Evolutionary conservation across 1,140 invertebrate species (phyloP).

Genomic region (Ceratina calcarata): DNA sequence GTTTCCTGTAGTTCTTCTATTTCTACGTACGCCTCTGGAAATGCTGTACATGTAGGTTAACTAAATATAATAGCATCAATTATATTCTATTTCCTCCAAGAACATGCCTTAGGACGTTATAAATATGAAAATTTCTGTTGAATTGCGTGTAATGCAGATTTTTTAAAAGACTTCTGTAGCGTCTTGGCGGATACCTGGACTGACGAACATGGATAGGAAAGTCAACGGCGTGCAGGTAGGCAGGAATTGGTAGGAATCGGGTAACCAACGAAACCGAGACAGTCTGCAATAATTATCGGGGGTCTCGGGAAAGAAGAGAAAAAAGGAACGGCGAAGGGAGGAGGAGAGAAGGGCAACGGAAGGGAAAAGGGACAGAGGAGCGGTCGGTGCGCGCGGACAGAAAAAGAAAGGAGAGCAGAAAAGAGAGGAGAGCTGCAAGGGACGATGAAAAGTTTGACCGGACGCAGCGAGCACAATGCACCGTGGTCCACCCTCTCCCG

Average conservation of each 20-base stretch:
- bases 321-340: slow-evolving; percentile 51
- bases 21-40: background rate
- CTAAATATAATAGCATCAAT: background rate
- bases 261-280: slow-evolving; percentile 60
- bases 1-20: background rate
- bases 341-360: slow-evolving; percentile 53
- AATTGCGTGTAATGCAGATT: too few relatives aligned
- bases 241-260: slow-evolving; percentile 60
- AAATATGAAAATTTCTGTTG: too few relatives aligned
- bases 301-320: slow-evolving; percentile 43
- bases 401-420: slow-evolving; percentile 48
- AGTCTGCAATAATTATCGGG: slow-evolving; percentile 75
- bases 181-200: background rate
- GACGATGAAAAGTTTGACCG: slow-evolving; percentile 78
- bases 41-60: background rate
- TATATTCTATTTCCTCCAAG: background rate
- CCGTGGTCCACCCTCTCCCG: slow-evolving; percentile 67
- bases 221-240: slow-evolving; percentile 50
- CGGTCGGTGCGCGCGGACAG: slow-evolving; percentile 39
- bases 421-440: slow-evolving; percentile 59
- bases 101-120: background rate
- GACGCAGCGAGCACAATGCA: slow-evolving; percentile 75
- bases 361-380: slow-evolving; percentile 52
- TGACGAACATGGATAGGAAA: background rate
- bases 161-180: too few relatives aligned